Evolutionary conservation across 2,888 invertebrate genomes (phyloP).

Genomic region (Priocnemis perturbator): DNA sequence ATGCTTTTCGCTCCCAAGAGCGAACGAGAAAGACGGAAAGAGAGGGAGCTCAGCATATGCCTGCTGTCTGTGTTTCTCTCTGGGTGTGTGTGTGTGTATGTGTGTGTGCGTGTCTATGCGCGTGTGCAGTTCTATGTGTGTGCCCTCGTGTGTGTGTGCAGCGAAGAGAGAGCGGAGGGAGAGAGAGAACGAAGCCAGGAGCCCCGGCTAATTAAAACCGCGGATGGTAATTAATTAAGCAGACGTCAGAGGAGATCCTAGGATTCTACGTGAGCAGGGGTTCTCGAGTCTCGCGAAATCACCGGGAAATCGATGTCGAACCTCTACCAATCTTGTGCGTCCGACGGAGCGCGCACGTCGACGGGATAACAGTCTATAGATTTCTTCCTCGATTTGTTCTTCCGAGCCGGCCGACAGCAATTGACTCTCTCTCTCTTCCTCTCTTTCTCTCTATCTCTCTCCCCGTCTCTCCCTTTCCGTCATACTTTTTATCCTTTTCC

Average conservation of each 20-base stretch:
- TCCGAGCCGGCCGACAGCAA: slow-evolving; percentile 48
- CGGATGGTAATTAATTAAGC: slow-evolving; percentile 75
- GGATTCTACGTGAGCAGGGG: slow-evolving; percentile 69
- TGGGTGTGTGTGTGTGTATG: too few species aligned
- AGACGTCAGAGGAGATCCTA: slow-evolving; percentile 72
- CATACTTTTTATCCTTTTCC: neutral
- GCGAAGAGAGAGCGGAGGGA: slow-evolving; percentile 12
- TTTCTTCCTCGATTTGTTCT: slow-evolving; percentile 11
- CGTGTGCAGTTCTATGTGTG: too few species aligned
- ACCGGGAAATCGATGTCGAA: slow-evolving; percentile 44
- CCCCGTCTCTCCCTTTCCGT: slow-evolving; percentile 44
- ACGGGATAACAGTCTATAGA: slow-evolving; percentile 17
- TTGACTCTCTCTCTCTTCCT: slow-evolving; percentile 56
- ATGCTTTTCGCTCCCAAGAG: slow-evolving; percentile 62
- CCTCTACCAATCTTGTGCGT: slow-evolving; percentile 13
- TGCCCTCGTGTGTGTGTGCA: too few species aligned
- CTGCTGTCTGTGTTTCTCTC: too few species aligned
- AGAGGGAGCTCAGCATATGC: slow-evolving; percentile 25
- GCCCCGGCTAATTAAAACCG: slow-evolving; percentile 74
- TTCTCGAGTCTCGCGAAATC: slow-evolving; percentile 62
- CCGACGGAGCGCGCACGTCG: slow-evolving; percentile 1
- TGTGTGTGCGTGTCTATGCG: too few species aligned
- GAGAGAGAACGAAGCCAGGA: slow-evolving; percentile 51
- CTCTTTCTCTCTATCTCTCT: slow-evolving; percentile 38
- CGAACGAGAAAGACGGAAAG: slow-evolving; percentile 16